Conservation (phyloP, 1,140 invertebrate genomes). For the Coenobita brevimanus region DNA sequence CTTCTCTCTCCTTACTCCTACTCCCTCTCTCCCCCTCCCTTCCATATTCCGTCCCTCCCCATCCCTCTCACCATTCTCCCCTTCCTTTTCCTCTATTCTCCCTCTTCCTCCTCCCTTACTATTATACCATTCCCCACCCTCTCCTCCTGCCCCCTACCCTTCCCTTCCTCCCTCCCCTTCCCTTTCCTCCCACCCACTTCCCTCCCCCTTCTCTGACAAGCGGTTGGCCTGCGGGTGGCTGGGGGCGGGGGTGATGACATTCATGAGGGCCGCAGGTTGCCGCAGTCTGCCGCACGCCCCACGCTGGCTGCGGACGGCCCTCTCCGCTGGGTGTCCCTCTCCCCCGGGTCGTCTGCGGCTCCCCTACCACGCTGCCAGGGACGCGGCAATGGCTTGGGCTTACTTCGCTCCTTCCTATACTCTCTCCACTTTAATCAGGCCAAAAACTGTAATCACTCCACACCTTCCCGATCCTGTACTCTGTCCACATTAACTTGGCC, state of each 20-base stretch:
- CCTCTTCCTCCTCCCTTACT: not conserved
- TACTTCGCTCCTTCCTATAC: too few species aligned
- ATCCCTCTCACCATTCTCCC: not conserved
- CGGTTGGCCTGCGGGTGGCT: conserved; percentile 30
- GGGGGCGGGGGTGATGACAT: conserved; percentile 55
- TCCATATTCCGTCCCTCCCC: not conserved
- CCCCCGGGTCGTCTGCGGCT: conserved; percentile 8
- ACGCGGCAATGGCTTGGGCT: conserved; percentile 4
- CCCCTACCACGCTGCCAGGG: too few species aligned
- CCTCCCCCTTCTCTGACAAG: not conserved
- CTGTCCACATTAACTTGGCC: too few species aligned
- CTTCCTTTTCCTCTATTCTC: not conserved
- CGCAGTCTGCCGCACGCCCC: conserved; percentile 38
- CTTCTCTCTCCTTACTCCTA: not conserved
- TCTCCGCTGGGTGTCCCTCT: conserved; percentile 36
- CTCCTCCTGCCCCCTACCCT: not conserved
- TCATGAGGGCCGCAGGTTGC: conserved; percentile 52
- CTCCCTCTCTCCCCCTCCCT: not conserved
- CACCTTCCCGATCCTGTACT: too few species aligned
- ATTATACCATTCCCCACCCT: not conserved
- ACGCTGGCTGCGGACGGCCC: conserved; percentile 46
- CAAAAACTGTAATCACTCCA: too few species aligned
- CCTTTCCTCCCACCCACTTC: not conserved
- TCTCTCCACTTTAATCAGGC: too few species aligned
- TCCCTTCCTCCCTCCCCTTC: not conserved